Percentiles rank a stretch among this genome's conserved stretches.
Conservation (phyloP, 2,888 invertebrate genomes). For the Phalera bucephala region DNA sequence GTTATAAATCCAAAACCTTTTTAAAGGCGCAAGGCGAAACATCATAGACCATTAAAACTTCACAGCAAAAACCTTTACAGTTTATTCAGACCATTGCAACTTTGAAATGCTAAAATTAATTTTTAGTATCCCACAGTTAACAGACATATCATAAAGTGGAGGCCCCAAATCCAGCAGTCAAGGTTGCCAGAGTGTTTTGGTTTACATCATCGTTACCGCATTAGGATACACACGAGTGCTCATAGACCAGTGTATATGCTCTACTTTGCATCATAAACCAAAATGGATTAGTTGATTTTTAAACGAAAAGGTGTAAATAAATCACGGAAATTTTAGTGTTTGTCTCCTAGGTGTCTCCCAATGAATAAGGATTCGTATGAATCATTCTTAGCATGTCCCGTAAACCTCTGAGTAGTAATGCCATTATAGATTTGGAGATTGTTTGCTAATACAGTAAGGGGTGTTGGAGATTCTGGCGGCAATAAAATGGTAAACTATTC, state of each 20-base stretch:
- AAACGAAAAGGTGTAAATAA: constrained; percentile 3
- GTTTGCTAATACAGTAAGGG: too few species aligned
- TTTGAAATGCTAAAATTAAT: constrained; percentile 15
- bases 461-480: too few species aligned
- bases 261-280: constrained; percentile 3
- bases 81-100: constrained; percentile 11
- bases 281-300: not conserved
- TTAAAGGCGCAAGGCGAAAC: too few species aligned
- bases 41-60: constrained; percentile 9
- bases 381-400: too few species aligned
- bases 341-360: too few species aligned
- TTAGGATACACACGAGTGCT: constrained; percentile 49
- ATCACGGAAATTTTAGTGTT: not conserved
- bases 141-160: constrained; percentile 34
- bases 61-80: constrained; percentile 9
- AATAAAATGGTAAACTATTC: too few species aligned
- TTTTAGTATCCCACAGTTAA: constrained; percentile 22
- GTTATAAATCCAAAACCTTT: too few species aligned
- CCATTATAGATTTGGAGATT: too few species aligned
- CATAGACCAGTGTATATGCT: constrained; percentile 30
- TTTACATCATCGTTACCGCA: constrained; percentile 57
- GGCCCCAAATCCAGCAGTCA: constrained; percentile 48
- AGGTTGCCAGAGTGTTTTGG: constrained; percentile 52
- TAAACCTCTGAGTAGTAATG: too few species aligned
- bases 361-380: too few species aligned